Conservation (phyloP, 2,113 vertebrate species). For the Lepus timidus region DNA sequence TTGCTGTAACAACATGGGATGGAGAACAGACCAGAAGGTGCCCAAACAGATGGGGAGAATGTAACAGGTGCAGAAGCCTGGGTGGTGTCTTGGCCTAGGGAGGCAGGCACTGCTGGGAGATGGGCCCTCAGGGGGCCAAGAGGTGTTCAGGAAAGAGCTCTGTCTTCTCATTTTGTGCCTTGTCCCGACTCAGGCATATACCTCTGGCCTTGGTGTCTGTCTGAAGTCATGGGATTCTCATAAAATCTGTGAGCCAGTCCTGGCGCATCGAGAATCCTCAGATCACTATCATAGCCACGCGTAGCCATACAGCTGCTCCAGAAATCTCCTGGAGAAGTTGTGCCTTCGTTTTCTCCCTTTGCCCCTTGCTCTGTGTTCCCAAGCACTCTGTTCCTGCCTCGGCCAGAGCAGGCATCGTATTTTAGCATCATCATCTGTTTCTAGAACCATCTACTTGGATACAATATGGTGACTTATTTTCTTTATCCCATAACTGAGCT, state of each 20-base stretch:
- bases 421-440: background rate
- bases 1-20: background rate
- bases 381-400: background rate
- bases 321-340: background rate
- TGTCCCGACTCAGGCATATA: background rate
- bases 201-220: background rate
- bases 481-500: background rate
- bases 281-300: rapidly evolving
- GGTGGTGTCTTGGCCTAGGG: background rate
- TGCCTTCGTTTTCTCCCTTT: background rate
- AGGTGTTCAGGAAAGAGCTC: background rate
- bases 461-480: background rate
- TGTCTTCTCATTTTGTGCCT: background rate
- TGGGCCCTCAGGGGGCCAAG: background rate
- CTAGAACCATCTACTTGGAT: rapidly evolving
- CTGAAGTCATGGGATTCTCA: background rate
- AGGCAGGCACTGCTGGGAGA: too few relatives aligned
- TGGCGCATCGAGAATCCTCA: rapidly evolving
- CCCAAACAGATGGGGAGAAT: background rate
- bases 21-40: background rate
- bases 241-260: background rate
- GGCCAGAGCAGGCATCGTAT: background rate
- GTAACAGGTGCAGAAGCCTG: background rate
- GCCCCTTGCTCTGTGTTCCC: background rate
- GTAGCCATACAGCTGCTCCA: background rate